Evolutionary conservation across 2,888 invertebrate genomes (phyloP).

Genomic region (Cryptocheilus praepositus): DNA sequence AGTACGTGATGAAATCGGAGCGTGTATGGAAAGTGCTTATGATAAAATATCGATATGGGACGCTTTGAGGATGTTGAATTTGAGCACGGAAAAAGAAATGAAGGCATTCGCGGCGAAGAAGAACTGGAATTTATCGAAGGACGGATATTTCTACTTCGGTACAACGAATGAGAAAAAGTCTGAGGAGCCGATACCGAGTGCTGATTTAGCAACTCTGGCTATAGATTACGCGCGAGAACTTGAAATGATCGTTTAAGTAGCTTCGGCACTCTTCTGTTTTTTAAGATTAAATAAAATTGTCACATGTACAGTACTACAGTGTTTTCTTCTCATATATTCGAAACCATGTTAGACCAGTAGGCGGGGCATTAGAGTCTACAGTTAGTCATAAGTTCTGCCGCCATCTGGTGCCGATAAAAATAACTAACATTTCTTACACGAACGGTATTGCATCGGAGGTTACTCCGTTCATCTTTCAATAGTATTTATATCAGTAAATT

Average conservation of each 20-base stretch:
- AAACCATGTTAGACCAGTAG: no score
- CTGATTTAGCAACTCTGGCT: conserved; percentile 93
- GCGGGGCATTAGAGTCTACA: no score
- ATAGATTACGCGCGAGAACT: conserved; percentile 98
- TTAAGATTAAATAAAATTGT: conserved; percentile 45
- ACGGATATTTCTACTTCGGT: conserved; percentile 88
- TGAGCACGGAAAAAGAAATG: conserved; percentile 86
- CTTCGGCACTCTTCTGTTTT: conserved; percentile 30
- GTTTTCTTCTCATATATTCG: no score
- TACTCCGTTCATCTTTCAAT: no score
- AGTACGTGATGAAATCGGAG: conserved; percentile 96
- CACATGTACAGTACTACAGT: neutral
- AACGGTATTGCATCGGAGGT: no score
- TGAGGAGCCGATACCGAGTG: conserved; percentile 89
- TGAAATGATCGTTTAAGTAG: conserved; percentile 96
- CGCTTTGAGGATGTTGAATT: conserved; percentile 92
- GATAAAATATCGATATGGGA: conserved; percentile 91
- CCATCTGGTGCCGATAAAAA: no score
- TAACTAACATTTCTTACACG: no score
- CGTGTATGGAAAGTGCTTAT: conserved; percentile 97
- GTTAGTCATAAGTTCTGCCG: no score
- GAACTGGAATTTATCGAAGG: conserved; percentile 87
- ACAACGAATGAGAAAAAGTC: conserved; percentile 84
- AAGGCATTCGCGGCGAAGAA: conserved; percentile 89
- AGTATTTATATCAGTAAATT: no score